phyloP scores from a whole-genome alignment of 2,888 invertebrate species.

The Dasysyrphus tricinctus region DNA sequence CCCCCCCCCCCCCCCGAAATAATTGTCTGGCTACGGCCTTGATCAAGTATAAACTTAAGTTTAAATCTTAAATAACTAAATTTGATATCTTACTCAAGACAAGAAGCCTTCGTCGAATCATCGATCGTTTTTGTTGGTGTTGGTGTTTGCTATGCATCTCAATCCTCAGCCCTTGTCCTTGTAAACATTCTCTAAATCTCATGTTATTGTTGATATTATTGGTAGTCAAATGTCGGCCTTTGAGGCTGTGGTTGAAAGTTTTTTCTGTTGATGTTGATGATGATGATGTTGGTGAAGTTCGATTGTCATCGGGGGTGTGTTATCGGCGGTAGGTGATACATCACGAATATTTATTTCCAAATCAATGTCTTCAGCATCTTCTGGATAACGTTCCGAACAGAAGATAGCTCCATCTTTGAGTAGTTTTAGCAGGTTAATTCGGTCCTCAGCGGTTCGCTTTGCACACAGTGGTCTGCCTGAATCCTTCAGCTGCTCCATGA shows the following conservation, averaged over 20 bases:
- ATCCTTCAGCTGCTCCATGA: constrained; percentile 87
- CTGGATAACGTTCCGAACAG: constrained; percentile 82
- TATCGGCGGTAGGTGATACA: constrained; percentile 54
- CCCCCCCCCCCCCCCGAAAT: too few species aligned
- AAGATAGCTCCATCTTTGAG: constrained; percentile 84
- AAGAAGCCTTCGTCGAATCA: constrained; percentile 41
- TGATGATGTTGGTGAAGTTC: constrained; percentile 77
- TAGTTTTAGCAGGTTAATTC: constrained; percentile 92
- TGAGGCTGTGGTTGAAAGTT: constrained; percentile 43
- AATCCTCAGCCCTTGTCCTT: constrained; percentile 76
- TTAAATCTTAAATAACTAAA: constrained; percentile 40
- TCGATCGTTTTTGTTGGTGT: constrained; percentile 14
- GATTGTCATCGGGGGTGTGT: constrained; percentile 77
- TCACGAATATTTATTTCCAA: constrained; percentile 79
- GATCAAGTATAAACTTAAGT: constrained; percentile 45
- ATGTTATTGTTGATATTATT: constrained; percentile 82
- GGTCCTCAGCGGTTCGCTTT: constrained; percentile 93
- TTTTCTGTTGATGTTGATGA: constrained; percentile 76
- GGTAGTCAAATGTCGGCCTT: constrained; percentile 82
- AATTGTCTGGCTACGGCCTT: too few species aligned
- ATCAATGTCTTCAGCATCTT: constrained; percentile 83
- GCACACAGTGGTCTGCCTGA: constrained; percentile 92
- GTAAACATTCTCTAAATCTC: constrained; percentile 79
- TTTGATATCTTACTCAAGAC: constrained; percentile 64
- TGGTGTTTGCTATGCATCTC: constrained; percentile 37